A percentile compares a stretch with the other conserved stretches of the same genome.
These are phyloP conservation scores for Fistularia tabacaria DNA, from an alignment of 2,797 vertebrate species.

Conservation along the genomic window DNA sequence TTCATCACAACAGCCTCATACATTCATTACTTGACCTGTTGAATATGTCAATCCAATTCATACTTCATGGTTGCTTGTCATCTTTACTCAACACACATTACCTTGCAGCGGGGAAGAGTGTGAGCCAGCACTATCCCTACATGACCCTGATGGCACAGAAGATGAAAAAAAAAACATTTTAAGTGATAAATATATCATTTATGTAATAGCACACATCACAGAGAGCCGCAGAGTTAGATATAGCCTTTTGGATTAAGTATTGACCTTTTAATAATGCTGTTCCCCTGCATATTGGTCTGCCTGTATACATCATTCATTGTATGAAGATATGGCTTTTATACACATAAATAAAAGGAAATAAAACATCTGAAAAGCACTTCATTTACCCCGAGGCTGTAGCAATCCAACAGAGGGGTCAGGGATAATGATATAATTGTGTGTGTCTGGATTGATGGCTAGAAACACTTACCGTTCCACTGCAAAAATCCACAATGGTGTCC, in stretches of 20 bases:
- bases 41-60: not conserved
- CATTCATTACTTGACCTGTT: not conserved
- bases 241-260: constrained; percentile 22
- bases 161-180: constrained; percentile 21
- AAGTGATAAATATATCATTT: constrained; percentile 25
- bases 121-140: constrained; percentile 93
- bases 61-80: too few relatives aligned
- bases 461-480: constrained; percentile 91
- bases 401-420: not conserved
- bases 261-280: constrained; percentile 23
- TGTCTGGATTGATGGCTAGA: constrained; percentile 34
- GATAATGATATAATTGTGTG: constrained; percentile 5
- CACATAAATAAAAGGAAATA: too few relatives aligned
- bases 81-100: constrained; percentile 51
- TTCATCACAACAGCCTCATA: not conserved
- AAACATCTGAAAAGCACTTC: too few relatives aligned
- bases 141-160: constrained; percentile 81
- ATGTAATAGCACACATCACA: constrained; percentile 27
- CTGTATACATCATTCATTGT: not conserved
- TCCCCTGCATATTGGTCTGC: not conserved
- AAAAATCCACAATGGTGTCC: constrained; percentile 91
- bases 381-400: not conserved
- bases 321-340: too few relatives aligned
- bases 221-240: constrained; percentile 25
- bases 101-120: constrained; percentile 86